Evolutionary conservation across 1,140 invertebrate species (phyloP), one percentile per base, ranked within the genome.

Genomic region (Solenopsis fugax): DNA sequence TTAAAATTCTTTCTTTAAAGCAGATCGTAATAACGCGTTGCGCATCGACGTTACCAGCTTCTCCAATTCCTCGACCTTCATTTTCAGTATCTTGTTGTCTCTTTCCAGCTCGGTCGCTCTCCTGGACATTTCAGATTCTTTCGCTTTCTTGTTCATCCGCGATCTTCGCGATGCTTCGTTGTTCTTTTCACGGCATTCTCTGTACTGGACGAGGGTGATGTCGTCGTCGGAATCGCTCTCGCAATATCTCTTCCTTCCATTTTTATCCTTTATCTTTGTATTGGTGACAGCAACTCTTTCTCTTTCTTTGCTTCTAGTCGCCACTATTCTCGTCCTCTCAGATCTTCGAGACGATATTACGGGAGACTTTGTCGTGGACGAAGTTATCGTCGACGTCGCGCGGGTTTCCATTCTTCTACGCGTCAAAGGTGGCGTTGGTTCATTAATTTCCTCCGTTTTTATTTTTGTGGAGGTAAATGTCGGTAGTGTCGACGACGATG

Each of bases 91-190:
- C 75, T 91, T 92, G 82, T 96, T 96, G 13, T 95, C 92, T 12
- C 91, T 93, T 75, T 96, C 95, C 34, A 96, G 82, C 18, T 94
- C 85, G 6, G 90, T 81, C 0, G 94, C 94, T 69, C 90, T 92
- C 0, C 64, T 48, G 5, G 89, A 58, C 94, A 96, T 95, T 73
- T 96, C 95, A 2, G 86, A 91, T 87, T 97, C 97, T 88, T 97
- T 97, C 7, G 96, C 95, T 93, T 97, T 97, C 77, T 97, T 96
- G 82, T 97, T 97, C 94, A 96, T 96, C 81, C 97, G 94, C 0
- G 97, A 97, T 88, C 96, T 96, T 90, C 97, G 96, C 16, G 97
- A 97, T 9, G 97, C 97, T 93, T 97, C 97, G 92, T 98, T 98
- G 93, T 98, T 98, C 89, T 97, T 97, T 86, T 97, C 96, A 18